A percentile compares a stretch with the other conserved stretches of the same genome.
phyloP scores from a whole-genome alignment of 2,888 invertebrate species.

The Nasonovia ribisnigri region DNA sequence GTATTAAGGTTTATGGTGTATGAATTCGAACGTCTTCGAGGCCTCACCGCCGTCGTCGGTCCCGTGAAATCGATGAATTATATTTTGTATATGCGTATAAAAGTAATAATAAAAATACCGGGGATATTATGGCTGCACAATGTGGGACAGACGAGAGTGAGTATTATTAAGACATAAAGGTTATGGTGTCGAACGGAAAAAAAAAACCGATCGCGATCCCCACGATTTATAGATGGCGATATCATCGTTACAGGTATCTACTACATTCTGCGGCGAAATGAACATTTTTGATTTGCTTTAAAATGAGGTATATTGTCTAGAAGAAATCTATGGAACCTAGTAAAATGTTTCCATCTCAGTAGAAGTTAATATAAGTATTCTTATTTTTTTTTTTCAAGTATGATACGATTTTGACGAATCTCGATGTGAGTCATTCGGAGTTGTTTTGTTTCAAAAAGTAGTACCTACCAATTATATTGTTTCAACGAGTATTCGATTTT shows the following conservation, averaged over 20 bases:
- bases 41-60: background rate
- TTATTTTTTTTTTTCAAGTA: background rate
- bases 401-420: background rate
- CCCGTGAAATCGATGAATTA: background rate
- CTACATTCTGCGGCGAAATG: too few species aligned
- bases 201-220: background rate
- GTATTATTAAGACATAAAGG: background rate
- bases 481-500: too few species aligned
- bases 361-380: too few species aligned
- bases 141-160: background rate
- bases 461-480: too few species aligned
- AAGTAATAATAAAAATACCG: background rate
- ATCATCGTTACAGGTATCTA: background rate
- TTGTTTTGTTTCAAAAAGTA: background rate
- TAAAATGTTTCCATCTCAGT: too few species aligned
- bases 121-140: background rate
- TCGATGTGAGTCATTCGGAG: background rate
- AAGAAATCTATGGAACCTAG: background rate
- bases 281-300: too few species aligned
- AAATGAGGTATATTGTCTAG: background rate
- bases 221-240: too few species aligned
- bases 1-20: background rate
- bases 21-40: background rate
- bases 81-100: background rate
- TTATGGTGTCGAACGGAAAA: background rate